Conservation (phyloP, 2,888 invertebrate species). For the Girardia tigrina region DNA sequence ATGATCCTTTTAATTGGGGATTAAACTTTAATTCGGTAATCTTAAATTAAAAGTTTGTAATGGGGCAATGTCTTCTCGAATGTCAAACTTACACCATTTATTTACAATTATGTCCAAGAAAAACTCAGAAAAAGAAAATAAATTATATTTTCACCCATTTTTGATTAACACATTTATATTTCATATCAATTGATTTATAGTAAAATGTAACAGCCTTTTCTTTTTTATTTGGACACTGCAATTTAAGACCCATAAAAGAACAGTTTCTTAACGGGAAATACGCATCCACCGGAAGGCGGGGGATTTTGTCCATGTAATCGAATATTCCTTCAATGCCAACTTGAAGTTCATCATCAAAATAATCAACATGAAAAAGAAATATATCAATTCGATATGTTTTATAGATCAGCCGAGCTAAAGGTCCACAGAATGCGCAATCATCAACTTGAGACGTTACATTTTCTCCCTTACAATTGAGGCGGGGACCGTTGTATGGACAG, state of each 20-base stretch:
- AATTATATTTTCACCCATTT: not conserved
- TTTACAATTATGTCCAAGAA: too few relatives aligned
- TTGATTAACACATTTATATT: not conserved
- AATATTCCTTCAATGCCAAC: not conserved
- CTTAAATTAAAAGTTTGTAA: too few relatives aligned
- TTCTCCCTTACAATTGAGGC: constrained; percentile 25
- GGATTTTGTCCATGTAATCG: constrained; percentile 21
- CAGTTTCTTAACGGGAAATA: constrained; percentile 31
- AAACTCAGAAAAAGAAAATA: too few relatives aligned
- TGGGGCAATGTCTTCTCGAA: too few relatives aligned
- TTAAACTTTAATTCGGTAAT: too few relatives aligned
- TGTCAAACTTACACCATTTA: too few relatives aligned
- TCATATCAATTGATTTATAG: not conserved
- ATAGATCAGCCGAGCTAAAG: constrained; percentile 27
- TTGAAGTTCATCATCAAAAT: too few relatives aligned
- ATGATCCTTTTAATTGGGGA: too few relatives aligned
- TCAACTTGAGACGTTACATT: constrained; percentile 1
- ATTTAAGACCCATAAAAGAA: constrained; percentile 25
- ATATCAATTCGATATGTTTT: not conserved
- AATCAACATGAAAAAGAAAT: not conserved
- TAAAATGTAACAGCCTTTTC: too few relatives aligned
- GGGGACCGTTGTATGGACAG: constrained; percentile 28
- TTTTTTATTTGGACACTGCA: constrained; percentile 24
- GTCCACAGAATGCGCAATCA: constrained; percentile 31
- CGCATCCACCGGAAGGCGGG: not conserved